Percentiles rank a stretch among this genome's conserved stretches.
phyloP scores from a whole-genome alignment of 2,113 vertebrate genomes.

The Leucopternis melanops region DNA sequence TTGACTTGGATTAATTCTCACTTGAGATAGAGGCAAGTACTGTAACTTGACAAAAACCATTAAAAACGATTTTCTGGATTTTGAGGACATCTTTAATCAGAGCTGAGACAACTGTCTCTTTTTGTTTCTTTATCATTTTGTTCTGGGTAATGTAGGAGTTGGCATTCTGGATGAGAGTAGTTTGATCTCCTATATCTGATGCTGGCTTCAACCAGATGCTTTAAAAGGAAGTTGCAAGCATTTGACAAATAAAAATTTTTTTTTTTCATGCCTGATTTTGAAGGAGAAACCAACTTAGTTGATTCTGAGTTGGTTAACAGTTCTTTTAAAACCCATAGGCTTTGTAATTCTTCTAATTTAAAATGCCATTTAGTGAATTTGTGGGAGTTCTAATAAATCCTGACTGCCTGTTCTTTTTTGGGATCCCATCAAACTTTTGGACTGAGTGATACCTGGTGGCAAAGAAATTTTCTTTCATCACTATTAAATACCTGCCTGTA shows the following conservation, averaged over 20 bases:
- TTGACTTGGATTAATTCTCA: background rate
- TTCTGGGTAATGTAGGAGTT: background rate
- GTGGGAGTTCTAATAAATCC: background rate
- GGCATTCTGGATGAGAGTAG: background rate
- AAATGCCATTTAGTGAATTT: background rate
- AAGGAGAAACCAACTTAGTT: background rate
- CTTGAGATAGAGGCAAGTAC: background rate
- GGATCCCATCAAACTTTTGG: background rate
- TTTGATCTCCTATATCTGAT: background rate
- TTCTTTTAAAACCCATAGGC: background rate
- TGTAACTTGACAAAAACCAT: background rate
- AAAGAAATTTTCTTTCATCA: background rate
- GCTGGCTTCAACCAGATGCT: background rate
- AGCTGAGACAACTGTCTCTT: background rate
- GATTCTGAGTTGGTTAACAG: background rate
- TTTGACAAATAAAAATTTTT: background rate
- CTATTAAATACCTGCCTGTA: background rate
- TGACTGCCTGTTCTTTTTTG: background rate
- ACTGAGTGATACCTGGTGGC: background rate
- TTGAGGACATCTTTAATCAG: background rate
- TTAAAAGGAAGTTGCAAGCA: background rate
- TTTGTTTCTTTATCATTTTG: background rate
- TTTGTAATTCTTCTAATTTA: background rate
- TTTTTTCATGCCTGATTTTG: background rate
- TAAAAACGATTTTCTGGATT: background rate